Base-by-base conservation (phyloP, 2,888 invertebrate species). In the Acronicta alni region DNA sequence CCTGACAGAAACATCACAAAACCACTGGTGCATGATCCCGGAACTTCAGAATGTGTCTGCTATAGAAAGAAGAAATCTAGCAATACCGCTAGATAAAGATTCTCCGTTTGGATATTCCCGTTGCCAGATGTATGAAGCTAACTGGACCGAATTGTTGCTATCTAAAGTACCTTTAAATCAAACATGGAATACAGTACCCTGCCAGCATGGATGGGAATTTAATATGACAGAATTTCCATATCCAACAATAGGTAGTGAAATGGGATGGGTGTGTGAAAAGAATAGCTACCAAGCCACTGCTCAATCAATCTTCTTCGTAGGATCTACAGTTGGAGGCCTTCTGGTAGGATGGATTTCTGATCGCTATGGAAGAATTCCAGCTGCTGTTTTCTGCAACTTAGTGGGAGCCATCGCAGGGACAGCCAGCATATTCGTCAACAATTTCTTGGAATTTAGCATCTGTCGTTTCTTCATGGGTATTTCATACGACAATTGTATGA, bases 401-500 rank as follows among this genome's bases (percentile, higher is more conserved):
- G 72, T 89, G 0, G 88, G 86, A n/a, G 88, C 87, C 30, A 42
- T 87, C 0, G 87, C 85, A 4, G 91, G 91, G 9, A 58, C 85
- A 2, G 74, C 68, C 2, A 91, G 83, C 48, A 75, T 82, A n/a
- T 90, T 85, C 61, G 72, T 83, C 0, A 72, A 57, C 14, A 83
- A 81, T 39, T 85, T 92, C 32, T 20, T 75, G 0, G 72, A 85
- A 54, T 92, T 92, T 53, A 65, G 84, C 2, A 60, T 87, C 3
- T 87, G 85, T 46, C 81, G 91, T 35, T 89, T 92, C 58, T 75
- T 92, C 23, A 83, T 90, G 78, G 91, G 91, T 14, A 85, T 91
- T 80, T 85, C 89, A 4, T 90, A 88, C 43, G 91, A 92, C 49
- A 89, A 87, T 57, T 91, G 89, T 64, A 87, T 91, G 86, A 88